Evolutionary conservation across 2,113 vertebrate species (phyloP).

Genomic region (Xiphophorus hellerii): DNA sequence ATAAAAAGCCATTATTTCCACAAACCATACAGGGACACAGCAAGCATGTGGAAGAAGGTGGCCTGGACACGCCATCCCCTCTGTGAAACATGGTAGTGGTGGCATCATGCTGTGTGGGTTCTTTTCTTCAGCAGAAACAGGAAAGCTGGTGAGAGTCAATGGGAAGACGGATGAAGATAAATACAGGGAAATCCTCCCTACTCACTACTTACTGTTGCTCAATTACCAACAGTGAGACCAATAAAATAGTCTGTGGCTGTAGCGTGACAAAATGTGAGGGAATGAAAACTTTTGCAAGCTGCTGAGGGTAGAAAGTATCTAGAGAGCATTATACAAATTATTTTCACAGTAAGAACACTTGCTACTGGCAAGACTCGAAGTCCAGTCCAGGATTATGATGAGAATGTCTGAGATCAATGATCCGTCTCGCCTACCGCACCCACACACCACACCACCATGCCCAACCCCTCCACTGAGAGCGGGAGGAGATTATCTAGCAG

Average conservation of each 20-base stretch:
- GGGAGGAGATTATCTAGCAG: slow-evolving; percentile 49
- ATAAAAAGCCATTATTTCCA: too few species aligned
- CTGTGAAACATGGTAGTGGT: too few species aligned
- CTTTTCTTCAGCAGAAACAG: too few species aligned
- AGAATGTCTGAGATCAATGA: slow-evolving; percentile 41
- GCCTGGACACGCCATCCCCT: too few species aligned
- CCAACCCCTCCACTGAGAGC: slow-evolving; percentile 42
- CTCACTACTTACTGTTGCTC: too few species aligned
- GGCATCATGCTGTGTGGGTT: too few species aligned
- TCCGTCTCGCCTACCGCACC: slow-evolving; percentile 18
- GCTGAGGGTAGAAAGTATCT: background rate
- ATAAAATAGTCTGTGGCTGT: background rate
- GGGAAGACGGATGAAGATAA: too few species aligned
- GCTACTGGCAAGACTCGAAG: background rate
- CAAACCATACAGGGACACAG: too few species aligned
- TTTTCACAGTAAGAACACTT: too few species aligned
- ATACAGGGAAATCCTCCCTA: too few species aligned
- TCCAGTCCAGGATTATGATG: slow-evolving; percentile 60
- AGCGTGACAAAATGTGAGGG: background rate
- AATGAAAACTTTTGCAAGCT: background rate
- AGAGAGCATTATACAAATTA: background rate
- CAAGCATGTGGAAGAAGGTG: too few species aligned
- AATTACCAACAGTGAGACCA: background rate
- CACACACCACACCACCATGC: background rate
- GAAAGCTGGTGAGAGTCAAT: too few species aligned